A percentile compares a stretch with the other conserved stretches of the same genome.
Evolutionary conservation across 2,888 invertebrate species (phyloP).

Genomic region (Leptinotarsa tumamoca): DNA sequence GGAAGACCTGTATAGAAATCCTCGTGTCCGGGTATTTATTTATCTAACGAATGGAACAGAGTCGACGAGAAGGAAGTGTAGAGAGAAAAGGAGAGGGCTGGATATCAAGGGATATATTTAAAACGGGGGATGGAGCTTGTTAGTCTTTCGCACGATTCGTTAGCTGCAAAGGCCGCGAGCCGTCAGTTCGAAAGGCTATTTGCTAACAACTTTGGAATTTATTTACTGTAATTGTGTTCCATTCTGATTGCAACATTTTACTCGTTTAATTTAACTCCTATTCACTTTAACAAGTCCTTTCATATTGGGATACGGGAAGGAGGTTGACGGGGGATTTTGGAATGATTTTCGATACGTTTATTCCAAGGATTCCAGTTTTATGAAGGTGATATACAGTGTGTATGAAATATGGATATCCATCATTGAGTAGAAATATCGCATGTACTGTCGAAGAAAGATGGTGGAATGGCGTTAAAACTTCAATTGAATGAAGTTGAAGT

Average conservation of each 20-base stretch:
- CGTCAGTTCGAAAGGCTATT: conserved; percentile 56
- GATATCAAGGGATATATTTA: conserved; percentile 52
- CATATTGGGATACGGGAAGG: background rate
- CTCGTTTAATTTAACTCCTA: conserved; percentile 54
- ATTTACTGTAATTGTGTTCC: conserved; percentile 58
- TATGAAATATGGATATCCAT: background rate
- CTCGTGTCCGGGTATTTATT: conserved; percentile 21
- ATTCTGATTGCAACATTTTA: conserved; percentile 58
- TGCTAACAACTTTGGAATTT: conserved; percentile 59
- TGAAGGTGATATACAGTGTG: background rate
- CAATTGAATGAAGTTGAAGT: too few species aligned
- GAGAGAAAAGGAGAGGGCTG: conserved; percentile 32
- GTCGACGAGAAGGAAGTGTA: conserved; percentile 29
- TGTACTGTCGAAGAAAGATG: too few species aligned
- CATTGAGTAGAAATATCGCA: background rate
- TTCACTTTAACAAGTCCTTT: conserved; percentile 43
- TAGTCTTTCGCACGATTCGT: conserved; percentile 59
- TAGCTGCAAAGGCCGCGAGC: conserved; percentile 55
- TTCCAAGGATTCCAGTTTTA: background rate
- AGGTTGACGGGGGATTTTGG: background rate
- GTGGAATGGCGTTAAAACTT: too few species aligned
- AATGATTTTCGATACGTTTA: too few species aligned
- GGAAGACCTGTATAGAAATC: background rate
- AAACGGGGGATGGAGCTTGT: conserved; percentile 57
- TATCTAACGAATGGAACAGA: conserved; percentile 32